Base-by-base conservation (phyloP, 2,888 invertebrate species). In the Choreutis nemorana region DNA sequence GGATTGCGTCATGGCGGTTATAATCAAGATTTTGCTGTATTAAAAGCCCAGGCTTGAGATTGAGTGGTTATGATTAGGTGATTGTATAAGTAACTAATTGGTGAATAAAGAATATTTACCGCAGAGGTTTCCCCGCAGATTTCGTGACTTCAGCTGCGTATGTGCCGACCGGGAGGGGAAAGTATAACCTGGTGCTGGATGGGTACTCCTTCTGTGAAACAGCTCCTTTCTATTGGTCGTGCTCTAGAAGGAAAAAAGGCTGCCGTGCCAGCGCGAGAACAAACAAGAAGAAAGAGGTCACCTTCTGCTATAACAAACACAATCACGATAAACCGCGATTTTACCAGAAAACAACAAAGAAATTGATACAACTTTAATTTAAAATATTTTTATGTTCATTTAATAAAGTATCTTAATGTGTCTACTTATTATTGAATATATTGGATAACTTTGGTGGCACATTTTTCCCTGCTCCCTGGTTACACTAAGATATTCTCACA, bases 221-320 rank as follows among this genome's bases (percentile, higher is more conserved):
- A 0, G 5, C 32, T 2, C 40, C 49, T 4, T 51, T 48, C 2
- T 55, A 50, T 36, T 72, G 72, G 71, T 23, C 35, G 2, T 72
- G 73, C 35, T 62, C 62, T 2, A 44, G 58, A 3, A 44, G 42
- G 21, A 64, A 56, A 39, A 40, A 30, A 6, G 32, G 35, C 1
- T 72, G 72, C 34, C 39, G 18, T 5, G 71, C 71, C 6, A 45
- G 43, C n/a, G 71, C 70, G 8, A 54, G 62, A 27, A 71, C 71
- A 23, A 64, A 70, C 48, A 50, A 50, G 26, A 41, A 38, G 1
- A 61, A 66, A 7, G 63, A 66, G 29, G 63, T 73, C 3, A 42
- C 57, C 24, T 34, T 38, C 4, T 50, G 47, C 30, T 35, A 44
- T n/a, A 56, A 57, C 29, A 35, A 35, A 3, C 73, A 73, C 37